Evolutionary conservation across 2,888 invertebrate genomes (phyloP), one percentile per base, ranked within the genome.

Genomic region (Napeogenes inachia): DNA sequence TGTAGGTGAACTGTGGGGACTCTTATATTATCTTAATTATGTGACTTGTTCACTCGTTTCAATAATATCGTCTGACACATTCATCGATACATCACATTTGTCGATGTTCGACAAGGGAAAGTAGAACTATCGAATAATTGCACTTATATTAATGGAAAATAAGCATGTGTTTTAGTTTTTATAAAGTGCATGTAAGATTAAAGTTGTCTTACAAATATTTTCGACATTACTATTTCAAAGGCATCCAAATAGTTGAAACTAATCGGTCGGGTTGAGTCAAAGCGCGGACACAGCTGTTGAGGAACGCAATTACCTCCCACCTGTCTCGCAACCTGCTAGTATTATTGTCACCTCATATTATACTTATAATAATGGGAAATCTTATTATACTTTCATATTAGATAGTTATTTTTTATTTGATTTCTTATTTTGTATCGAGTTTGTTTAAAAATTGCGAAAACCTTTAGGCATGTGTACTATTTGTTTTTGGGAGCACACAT

Each of bases 211-310:
- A 10, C 13, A 6, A 21, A 5, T 10, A 30, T 50, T 50, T 50
- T 50, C 3, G 21, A 30, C n/a, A 47, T 13, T n/a, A 42, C 10
- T 50, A 8, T 50, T 50, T 12, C 30, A 50, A 8, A 4, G 38
- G 42, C 50, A 50, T 56, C 50, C 42, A 33, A 56, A 56, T 56
- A 55, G 50, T 56, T 57, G 46, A 55, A 54, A 57, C 63, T 63
- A 63, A 63, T 63, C 66, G 59, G 45, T 56, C 57, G 59, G 30
- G 30, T 62, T 42, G 30, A 59, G 54, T 62, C 64, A 58, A 59
- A 71, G 75, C 77, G 74, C 80, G 79, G 82, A 73, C 69, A 80
- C 87, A 87, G 81, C 84, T 87, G 87, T 76, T 80, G 77, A 80
- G 77, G 77, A 76, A 45, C 60, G 64, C 56, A 82, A 85, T 85